Percentiles rank a stretch among this genome's conserved stretches.
Evolutionary conservation across 1,140 invertebrate genomes (phyloP).

Genomic region (Aleiodes sp.): DNA sequence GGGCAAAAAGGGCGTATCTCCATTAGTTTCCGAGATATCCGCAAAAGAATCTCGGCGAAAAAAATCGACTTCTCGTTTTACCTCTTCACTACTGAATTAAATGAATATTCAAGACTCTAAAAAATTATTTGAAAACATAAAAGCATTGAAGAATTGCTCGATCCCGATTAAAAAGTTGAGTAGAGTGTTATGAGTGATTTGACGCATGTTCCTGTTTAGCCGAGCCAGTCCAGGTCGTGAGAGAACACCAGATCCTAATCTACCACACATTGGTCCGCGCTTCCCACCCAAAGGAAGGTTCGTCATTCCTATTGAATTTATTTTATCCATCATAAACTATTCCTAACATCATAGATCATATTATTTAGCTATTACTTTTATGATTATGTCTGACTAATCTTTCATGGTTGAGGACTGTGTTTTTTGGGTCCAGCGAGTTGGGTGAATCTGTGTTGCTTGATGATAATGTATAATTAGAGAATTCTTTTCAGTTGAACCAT

Average conservation of each 20-base stretch:
- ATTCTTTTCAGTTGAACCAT: no score
- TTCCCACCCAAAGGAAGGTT: constrained; percentile 85
- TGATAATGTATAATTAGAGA: no score
- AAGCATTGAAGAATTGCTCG: constrained; percentile 13
- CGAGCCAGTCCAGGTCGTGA: constrained; percentile 85
- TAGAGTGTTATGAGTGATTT: constrained; percentile 66
- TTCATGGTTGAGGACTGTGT: not conserved
- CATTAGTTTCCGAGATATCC: no score
- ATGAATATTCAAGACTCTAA: not conserved
- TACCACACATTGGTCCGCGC: constrained; percentile 86
- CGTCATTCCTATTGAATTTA: constrained; percentile 48
- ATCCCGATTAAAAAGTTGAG: constrained; percentile 6
- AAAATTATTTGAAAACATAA: not conserved
- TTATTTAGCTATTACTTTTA: no score
- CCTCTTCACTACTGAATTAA: no score
- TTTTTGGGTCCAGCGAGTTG: not conserved
- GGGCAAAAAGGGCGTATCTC: no score
- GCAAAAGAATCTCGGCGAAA: no score
- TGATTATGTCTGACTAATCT: not conserved
- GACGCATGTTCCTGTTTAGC: constrained; percentile 75
- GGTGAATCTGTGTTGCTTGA: constrained; percentile 10
- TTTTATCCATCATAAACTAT: not conserved
- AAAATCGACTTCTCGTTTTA: no score
- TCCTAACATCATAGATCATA: no score
- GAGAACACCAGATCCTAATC: constrained; percentile 77